Conservation (phyloP, 1,140 invertebrate species). For the Drosophila sucinea region DNA sequence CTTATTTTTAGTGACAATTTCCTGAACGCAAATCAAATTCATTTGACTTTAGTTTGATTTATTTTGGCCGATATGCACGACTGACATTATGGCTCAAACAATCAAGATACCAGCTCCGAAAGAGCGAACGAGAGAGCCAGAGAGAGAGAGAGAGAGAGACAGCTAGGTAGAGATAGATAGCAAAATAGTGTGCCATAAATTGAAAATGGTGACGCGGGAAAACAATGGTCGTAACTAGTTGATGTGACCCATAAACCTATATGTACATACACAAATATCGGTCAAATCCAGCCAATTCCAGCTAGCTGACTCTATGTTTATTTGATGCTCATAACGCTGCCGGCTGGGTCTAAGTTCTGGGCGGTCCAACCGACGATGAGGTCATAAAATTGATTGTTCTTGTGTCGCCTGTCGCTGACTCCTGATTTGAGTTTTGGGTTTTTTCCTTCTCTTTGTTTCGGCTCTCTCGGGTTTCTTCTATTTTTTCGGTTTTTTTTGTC, state of each 20-base stretch:
- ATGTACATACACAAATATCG: constrained; percentile 24
- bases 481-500: constrained; percentile 11
- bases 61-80: constrained; percentile 43
- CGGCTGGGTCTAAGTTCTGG: constrained; percentile 19
- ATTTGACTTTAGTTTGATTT: constrained; percentile 59
- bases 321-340: constrained; percentile 58
- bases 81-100: constrained; percentile 14
- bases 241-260: constrained; percentile 62
- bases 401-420: constrained; percentile 17
- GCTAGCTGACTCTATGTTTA: constrained; percentile 52
- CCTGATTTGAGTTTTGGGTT: constrained; percentile 32
- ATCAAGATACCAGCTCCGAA: constrained; percentile 5
- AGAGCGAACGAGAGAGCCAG: not conserved
- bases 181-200: constrained; percentile 61
- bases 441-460: not conserved
- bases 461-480: constrained; percentile 2
- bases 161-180: not conserved
- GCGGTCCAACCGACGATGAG: constrained; percentile 8
- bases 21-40: constrained; percentile 47
- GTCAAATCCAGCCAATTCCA: constrained; percentile 20
- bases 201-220: constrained; percentile 41
- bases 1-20: constrained; percentile 64
- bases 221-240: constrained; percentile 31
- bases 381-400: constrained; percentile 63
- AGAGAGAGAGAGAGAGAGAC: not conserved